Conservation (phyloP, 2,797 vertebrate genomes). For the Sylvia borin region DNA sequence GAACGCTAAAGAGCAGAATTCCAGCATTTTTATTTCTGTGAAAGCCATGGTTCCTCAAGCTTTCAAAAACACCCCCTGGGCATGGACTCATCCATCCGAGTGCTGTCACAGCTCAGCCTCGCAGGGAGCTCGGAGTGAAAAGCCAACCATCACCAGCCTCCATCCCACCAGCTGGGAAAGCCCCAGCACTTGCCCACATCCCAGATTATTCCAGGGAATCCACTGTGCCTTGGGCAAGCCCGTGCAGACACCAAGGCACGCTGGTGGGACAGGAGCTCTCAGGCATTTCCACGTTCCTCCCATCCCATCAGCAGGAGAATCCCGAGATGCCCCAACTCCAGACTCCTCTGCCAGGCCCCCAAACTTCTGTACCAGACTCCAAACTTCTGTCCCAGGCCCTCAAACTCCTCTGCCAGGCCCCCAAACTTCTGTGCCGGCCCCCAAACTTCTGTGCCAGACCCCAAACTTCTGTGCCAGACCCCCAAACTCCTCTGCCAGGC, state of each 20-base stretch:
- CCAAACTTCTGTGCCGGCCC: too few relatives aligned
- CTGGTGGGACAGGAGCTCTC: rapidly evolving
- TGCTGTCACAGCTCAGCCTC: rapidly evolving
- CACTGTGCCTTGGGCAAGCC: rapidly evolving
- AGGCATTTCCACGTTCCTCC: rapidly evolving
- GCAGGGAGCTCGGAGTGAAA: rapidly evolving
- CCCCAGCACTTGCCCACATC: rapidly evolving
- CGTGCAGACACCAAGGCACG: rapidly evolving
- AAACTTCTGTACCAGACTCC: too few relatives aligned
- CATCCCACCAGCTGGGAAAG: rapidly evolving
- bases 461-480: too few relatives aligned
- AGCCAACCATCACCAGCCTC: background rate
- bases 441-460: too few relatives aligned
- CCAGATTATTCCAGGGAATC: rapidly evolving
- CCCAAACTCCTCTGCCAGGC: too few relatives aligned
- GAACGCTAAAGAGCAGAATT: background rate
- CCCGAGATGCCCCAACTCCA: background rate
- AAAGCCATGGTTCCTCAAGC: background rate
- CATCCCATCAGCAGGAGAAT: rapidly evolving
- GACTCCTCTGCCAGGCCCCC: rapidly evolving
- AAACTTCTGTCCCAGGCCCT: background rate
- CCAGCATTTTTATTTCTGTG: rapidly evolving
- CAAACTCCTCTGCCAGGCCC: too few relatives aligned
- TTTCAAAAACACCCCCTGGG: background rate
- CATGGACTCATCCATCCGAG: background rate